phyloP scores from a whole-genome alignment of 1,140 invertebrate genomes.

The Muscidifurax raptorellus region DNA sequence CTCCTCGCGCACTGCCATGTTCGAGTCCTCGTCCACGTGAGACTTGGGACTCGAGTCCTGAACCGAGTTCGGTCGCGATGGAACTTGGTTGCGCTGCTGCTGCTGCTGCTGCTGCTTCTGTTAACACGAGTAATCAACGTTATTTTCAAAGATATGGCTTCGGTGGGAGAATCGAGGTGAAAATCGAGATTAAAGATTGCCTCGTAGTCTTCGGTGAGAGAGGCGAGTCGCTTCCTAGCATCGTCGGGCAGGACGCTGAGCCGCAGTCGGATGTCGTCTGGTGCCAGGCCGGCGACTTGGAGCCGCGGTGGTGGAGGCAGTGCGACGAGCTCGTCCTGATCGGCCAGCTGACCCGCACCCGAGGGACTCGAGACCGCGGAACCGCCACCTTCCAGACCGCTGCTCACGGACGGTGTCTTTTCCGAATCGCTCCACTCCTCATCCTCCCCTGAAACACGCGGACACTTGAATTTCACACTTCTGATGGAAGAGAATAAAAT shows the following conservation, averaged over 20 bases:
- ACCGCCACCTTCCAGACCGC: constrained; percentile 71
- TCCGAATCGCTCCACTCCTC: constrained; percentile 75
- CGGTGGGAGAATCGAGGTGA: too few relatives aligned
- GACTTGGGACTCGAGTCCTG: constrained; percentile 68
- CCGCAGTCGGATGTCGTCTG: constrained; percentile 67
- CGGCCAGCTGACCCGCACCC: constrained; percentile 57
- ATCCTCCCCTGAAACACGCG: constrained; percentile 73
- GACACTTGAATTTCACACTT: too few relatives aligned
- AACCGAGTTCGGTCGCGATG: constrained; percentile 57
- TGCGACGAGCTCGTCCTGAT: constrained; percentile 67
- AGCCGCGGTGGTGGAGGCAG: constrained; percentile 64
- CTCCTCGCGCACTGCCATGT: constrained; percentile 62
- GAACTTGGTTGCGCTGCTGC: constrained; percentile 43
- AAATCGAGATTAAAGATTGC: constrained; percentile 47
- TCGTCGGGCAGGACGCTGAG: constrained; percentile 70
- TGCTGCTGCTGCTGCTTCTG: constrained; percentile 30
- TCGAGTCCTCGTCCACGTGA: background rate
- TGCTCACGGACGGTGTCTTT: constrained; percentile 74
- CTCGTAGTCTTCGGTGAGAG: constrained; percentile 71
- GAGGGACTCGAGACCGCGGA: constrained; percentile 71
- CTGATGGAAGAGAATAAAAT: too few relatives aligned
- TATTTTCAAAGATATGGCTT: too few relatives aligned
- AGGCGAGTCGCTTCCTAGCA: constrained; percentile 67
- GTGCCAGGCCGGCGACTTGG: constrained; percentile 55
- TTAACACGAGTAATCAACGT: constrained; percentile 5